Evolutionary conservation across 2,113 vertebrate species (phyloP).

Genomic region (Clinocottus analis): DNA sequence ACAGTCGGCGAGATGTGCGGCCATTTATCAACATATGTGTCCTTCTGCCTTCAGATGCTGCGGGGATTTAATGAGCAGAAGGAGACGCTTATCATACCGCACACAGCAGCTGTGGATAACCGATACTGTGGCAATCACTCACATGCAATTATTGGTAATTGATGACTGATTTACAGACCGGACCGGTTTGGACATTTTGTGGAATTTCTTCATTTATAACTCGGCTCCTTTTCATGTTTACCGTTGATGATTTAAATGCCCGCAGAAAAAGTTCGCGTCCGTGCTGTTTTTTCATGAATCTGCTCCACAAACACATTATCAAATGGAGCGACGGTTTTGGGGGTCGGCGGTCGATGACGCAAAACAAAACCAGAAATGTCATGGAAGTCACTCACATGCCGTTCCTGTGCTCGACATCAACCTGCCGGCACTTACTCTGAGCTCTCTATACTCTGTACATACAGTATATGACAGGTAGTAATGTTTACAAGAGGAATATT

Average conservation of each 20-base stretch:
- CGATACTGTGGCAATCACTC: neutral
- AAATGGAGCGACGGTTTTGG: neutral
- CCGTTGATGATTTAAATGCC: neutral
- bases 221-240: neutral
- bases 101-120: neutral
- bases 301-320: neutral
- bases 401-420: neutral
- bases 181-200: neutral
- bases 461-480: slow-evolving; percentile 5
- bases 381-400: neutral
- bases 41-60: neutral
- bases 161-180: neutral
- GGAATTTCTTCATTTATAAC: neutral
- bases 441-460: neutral
- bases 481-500: slow-evolving; percentile 34
- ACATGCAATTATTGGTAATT: neutral
- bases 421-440: neutral
- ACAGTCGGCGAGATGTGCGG: neutral
- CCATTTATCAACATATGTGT: neutral
- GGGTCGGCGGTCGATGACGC: neutral
- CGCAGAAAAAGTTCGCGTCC: neutral
- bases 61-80: neutral
- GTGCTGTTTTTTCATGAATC: neutral
- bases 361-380: neutral
- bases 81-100: neutral